Evolutionary conservation across 2,113 vertebrate genomes (phyloP).

Genomic region (Pollimyrus isidori): DNA sequence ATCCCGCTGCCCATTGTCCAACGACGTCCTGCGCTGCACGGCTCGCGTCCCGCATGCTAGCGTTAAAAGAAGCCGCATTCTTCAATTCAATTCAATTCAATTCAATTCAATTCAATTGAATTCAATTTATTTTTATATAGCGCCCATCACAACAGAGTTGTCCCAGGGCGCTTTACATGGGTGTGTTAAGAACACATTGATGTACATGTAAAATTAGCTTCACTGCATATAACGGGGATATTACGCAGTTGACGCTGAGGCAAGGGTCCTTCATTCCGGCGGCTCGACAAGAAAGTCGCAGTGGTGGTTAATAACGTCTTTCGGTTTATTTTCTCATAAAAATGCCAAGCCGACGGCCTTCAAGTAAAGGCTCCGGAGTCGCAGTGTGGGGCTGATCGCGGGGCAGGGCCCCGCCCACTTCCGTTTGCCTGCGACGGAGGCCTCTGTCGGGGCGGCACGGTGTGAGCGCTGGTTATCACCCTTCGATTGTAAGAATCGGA

Average conservation of each 20-base stretch:
- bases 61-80: neutral
- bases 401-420: neutral
- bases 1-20: constrained; percentile 29
- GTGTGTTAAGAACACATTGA: too few relatives aligned
- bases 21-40: neutral
- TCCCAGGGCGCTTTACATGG: too few relatives aligned
- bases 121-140: too few relatives aligned
- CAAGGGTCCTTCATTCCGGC: neutral
- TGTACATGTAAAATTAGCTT: too few relatives aligned
- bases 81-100: too few relatives aligned
- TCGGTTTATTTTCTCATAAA: neutral
- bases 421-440: neutral
- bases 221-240: neutral
- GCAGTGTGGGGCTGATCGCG: neutral
- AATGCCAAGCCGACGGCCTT: neutral
- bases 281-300: neutral
- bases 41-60: neutral
- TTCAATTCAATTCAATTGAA: too few relatives aligned
- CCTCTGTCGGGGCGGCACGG: too few relatives aligned
- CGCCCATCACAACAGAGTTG: too few relatives aligned
- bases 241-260: neutral
- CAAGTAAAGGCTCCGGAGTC: neutral
- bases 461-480: neutral
- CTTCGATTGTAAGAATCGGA: neutral
- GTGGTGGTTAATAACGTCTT: neutral